A percentile compares a stretch with the other conserved stretches of the same genome.
Conservation (phyloP, 1,140 invertebrate species). For the Diorhabda elongata region DNA sequence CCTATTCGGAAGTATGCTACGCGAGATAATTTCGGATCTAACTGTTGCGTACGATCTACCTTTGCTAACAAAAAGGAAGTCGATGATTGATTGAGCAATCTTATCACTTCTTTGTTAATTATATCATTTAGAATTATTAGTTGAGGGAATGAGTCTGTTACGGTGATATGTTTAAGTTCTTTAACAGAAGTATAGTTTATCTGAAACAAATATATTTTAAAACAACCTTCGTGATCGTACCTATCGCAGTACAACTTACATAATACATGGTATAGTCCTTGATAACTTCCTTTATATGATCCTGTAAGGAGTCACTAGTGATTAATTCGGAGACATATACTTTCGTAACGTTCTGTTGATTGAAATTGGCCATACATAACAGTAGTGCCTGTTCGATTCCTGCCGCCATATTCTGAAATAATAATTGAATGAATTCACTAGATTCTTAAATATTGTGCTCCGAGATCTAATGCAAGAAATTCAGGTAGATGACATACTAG, state of each 20-base stretch:
- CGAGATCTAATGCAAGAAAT: too few species aligned
- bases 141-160: slow-evolving; percentile 35
- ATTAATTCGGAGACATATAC: slow-evolving; percentile 39
- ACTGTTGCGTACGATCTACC: slow-evolving; percentile 28
- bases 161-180: slow-evolving; percentile 33
- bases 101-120: slow-evolving; percentile 32
- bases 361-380: slow-evolving; percentile 35
- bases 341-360: slow-evolving; percentile 28
- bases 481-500: too few species aligned
- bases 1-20: slow-evolving; percentile 33
- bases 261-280: slow-evolving; percentile 32
- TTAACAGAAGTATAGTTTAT: slow-evolving; percentile 32
- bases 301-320: slow-evolving; percentile 29
- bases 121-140: slow-evolving; percentile 37
- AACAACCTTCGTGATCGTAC: neutral
- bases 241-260: slow-evolving; percentile 27
- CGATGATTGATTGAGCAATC: slow-evolving; percentile 18
- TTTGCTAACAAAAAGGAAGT: slow-evolving; percentile 8
- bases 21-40: slow-evolving; percentile 25
- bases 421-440: neutral
- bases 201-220: slow-evolving; percentile 26
- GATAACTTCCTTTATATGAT: slow-evolving; percentile 35
- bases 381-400: slow-evolving; percentile 39
- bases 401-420: slow-evolving; percentile 37
- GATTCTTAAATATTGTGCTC: too few species aligned